phyloP scores from a whole-genome alignment of 2,888 invertebrate genomes.

The Troides helena region DNA sequence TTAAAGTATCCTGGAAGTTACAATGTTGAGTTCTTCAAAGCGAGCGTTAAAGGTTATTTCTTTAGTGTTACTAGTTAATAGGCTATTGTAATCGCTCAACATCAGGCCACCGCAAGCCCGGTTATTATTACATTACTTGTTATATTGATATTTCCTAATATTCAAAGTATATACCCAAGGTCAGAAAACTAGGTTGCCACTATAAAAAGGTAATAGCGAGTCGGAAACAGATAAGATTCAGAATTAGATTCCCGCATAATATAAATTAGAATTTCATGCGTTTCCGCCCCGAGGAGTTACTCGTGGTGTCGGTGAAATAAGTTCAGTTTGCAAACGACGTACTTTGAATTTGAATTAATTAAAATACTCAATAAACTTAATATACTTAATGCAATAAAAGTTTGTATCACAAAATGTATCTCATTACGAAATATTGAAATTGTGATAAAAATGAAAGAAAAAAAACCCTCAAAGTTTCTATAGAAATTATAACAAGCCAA shows the following conservation, averaged over 20 bases:
- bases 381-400: not conserved
- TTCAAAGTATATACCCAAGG: not conserved
- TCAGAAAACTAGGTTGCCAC: not conserved
- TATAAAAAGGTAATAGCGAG: slow-evolving; percentile 39
- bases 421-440: not conserved
- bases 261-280: slow-evolving; percentile 52
- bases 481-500: too few relatives aligned
- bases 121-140: too few relatives aligned
- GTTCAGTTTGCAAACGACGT: slow-evolving; percentile 3
- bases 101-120: too few relatives aligned
- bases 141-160: not conserved
- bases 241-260: slow-evolving; percentile 56
- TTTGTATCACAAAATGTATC: not conserved
- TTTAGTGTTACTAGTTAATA: too few relatives aligned
- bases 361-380: not conserved
- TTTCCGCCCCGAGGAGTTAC: slow-evolving; percentile 43
- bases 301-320: slow-evolving; percentile 19
- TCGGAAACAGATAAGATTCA: slow-evolving; percentile 41
- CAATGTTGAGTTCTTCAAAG: too few relatives aligned
- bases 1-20: too few relatives aligned
- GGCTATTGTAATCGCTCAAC: too few relatives aligned
- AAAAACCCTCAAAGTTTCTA: too few relatives aligned
- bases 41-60: too few relatives aligned
- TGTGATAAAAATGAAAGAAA: too few relatives aligned
- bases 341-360: not conserved